phyloP scores from a whole-genome alignment of 2,797 vertebrate genomes.

The Scyliorhinus canicula region DNA sequence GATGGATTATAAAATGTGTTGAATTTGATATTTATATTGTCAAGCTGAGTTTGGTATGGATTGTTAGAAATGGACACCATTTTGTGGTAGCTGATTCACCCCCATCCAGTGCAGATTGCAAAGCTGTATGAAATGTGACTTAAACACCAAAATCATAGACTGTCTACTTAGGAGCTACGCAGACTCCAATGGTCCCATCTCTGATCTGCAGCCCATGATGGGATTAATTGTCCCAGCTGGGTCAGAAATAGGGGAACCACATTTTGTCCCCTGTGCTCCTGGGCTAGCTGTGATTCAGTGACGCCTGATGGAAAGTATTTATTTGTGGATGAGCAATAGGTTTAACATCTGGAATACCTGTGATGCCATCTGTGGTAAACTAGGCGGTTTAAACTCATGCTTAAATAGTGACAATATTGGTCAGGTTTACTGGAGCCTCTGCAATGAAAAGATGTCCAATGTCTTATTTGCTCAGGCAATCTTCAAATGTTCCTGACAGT shows the following conservation, averaged over 20 bases:
- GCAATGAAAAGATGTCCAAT: not conserved
- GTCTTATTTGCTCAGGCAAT: not conserved
- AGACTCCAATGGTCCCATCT: no score
- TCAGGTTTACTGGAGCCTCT: not conserved
- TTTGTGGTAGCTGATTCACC: no score
- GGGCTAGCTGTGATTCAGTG: not conserved
- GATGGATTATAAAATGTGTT: not conserved
- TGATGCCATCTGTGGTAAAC: not conserved
- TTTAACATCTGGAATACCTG: not conserved
- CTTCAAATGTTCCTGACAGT: not conserved
- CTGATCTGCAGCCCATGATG: not conserved
- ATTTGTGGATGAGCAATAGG: not conserved
- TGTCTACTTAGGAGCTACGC: not conserved
- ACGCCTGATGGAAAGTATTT: not conserved
- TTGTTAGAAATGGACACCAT: not conserved
- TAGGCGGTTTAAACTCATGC: not conserved
- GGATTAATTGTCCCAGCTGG: not conserved
- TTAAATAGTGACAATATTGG: not conserved
- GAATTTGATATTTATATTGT: not conserved
- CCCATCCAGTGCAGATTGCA: slow-evolving; percentile 4
- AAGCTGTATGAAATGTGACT: slow-evolving; percentile 41
- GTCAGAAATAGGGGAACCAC: not conserved
- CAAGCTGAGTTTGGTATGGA: not conserved
- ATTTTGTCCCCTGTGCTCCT: not conserved
- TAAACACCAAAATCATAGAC: slow-evolving; percentile 41